Conservation (phyloP, 1,140 invertebrate species). For the Drosophila ambigua region DNA sequence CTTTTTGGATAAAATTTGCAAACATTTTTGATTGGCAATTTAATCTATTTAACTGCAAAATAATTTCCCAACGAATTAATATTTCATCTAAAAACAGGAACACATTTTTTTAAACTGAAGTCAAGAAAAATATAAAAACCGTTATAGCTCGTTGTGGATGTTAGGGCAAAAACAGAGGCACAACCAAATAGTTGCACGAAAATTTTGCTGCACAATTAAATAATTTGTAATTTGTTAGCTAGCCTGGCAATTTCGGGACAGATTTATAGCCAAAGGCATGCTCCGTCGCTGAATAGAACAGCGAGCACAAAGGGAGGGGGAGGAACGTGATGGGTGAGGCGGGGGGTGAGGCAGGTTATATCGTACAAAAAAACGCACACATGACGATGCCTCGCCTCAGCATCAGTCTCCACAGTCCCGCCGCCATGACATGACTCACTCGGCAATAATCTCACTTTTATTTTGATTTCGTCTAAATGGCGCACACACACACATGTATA, state of each 20-base stretch:
- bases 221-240: conserved; percentile 57
- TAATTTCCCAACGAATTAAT: too few relatives aligned
- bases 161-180: background rate
- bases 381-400: conserved; percentile 61
- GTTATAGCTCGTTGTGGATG: too few relatives aligned
- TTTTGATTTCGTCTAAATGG: conserved; percentile 73
- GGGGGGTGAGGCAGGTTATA: background rate
- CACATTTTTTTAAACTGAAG: too few relatives aligned
- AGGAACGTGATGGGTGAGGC: background rate
- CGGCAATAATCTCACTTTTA: conserved; percentile 81
- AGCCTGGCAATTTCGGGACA: conserved; percentile 57
- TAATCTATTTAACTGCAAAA: too few relatives aligned
- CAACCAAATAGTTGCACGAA: conserved; percentile 54
- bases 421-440: conserved; percentile 62
- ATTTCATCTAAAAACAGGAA: too few relatives aligned
- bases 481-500: conserved; percentile 17
- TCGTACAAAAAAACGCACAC: conserved; percentile 26
- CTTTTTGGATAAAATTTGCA: too few relatives aligned
- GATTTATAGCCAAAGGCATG: conserved; percentile 59
- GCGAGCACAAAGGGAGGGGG: conserved; percentile 5
- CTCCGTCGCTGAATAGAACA: conserved; percentile 57
- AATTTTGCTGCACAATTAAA: conserved; percentile 70
- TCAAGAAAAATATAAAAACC: too few relatives aligned
- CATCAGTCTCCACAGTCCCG: conserved; percentile 7
- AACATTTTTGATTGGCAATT: too few relatives aligned